Evolutionary conservation across 2,888 invertebrate genomes (phyloP), one percentile per base, ranked within the genome.

Genomic region (Amaurobius ferox): DNA sequence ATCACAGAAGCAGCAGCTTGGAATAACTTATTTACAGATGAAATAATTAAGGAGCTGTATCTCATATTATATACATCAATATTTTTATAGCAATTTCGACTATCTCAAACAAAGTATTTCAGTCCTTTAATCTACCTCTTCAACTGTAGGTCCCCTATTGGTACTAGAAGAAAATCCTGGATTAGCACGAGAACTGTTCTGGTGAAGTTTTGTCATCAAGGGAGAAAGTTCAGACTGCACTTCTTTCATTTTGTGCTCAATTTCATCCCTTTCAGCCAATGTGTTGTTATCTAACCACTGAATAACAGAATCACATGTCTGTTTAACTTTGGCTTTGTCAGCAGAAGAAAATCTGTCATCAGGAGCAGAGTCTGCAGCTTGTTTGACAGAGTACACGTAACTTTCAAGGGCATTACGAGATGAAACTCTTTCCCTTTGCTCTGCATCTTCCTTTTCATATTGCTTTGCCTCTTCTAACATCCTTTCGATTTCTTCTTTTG

Each of bases 401-500:
- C 93, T 91, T 91, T 95, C 96, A 70, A 96, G 92, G 88, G 93
- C 93, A 91, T 96, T 96, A 86, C 95, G 93, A 13, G 95, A 93
- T 0, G 93, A 90, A n/a, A 96, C 93, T 55, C 94, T 92, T 89
- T 95, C 94, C 13, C 94, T 92, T 89, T 95, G 95, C 89, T 93
- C 93, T 86, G 94, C 94, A 89, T 95, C 95, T 89, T 95, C 95
- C 16, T 93, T 93, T 87, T 94, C 94, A 91, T 94, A 96, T 89
- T 94, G 94, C 89, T 96, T 96, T 0, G 96, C 96, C 81, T 96
- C 96, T n/a, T n/a, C n/a, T n/a, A n/a, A n/a, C n/a, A n/a, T n/a
- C n/a, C n/a, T n/a, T n/a, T n/a, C n/a, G n/a, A n/a, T n/a, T n/a
- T n/a, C n/a, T n/a, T n/a, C n/a, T n/a, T n/a, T n/a, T n/a, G n/a